Evolutionary conservation across 2,888 invertebrate genomes (phyloP).

Genomic region (Liopterus haemorrhoidalis): DNA sequence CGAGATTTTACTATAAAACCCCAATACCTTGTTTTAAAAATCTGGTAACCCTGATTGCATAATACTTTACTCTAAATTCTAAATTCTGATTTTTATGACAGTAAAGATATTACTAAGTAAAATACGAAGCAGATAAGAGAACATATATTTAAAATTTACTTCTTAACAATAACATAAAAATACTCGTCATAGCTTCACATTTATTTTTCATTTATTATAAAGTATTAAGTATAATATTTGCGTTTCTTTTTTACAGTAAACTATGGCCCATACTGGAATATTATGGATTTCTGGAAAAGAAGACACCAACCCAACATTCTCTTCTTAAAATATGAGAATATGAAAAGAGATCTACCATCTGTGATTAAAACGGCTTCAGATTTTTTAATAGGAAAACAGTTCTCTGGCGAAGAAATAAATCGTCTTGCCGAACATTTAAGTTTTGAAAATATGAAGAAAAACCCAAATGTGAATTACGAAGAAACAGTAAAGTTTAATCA

Average conservation of each 20-base stretch:
- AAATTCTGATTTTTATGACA: too few species aligned
- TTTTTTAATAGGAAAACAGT: constrained; percentile 34
- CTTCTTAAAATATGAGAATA: constrained; percentile 39
- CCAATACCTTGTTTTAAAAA: too few species aligned
- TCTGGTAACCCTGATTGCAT: too few species aligned
- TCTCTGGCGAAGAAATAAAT: constrained; percentile 32
- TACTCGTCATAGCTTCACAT: too few species aligned
- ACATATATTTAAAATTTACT: too few species aligned
- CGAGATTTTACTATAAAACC: too few species aligned
- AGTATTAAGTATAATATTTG: too few species aligned
- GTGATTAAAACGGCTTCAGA: constrained; percentile 33
- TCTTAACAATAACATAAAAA: too few species aligned
- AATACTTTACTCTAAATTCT: too few species aligned
- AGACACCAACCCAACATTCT: constrained; percentile 36
- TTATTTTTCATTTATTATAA: too few species aligned
- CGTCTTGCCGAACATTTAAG: constrained; percentile 35
- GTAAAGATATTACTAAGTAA: too few species aligned
- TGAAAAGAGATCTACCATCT: constrained; percentile 33
- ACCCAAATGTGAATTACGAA: constrained; percentile 53
- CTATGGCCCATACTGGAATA: constrained; percentile 39
- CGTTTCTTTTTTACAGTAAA: constrained; percentile 37
- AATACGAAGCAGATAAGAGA: too few species aligned
- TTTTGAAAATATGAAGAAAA: constrained; percentile 50
- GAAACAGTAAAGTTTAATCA: constrained; percentile 39
- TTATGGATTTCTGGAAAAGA: constrained; percentile 37